Percentiles rank a stretch among this genome's conserved stretches.
Evolutionary conservation across 1,140 invertebrate genomes (phyloP).

Genomic region (Myzus persicae): DNA sequence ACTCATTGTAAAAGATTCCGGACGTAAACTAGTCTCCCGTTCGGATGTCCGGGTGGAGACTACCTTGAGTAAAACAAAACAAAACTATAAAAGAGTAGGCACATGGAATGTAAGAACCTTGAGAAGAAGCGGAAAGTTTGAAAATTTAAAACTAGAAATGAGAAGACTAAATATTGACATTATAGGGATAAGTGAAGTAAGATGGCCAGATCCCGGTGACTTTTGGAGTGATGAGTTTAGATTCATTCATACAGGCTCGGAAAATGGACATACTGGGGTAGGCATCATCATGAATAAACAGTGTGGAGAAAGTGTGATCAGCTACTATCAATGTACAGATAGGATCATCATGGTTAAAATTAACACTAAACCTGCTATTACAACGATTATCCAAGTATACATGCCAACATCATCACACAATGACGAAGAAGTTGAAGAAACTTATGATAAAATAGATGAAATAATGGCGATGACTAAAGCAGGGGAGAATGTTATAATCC

Average conservation of each 20-base stretch:
- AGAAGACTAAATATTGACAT: slow-evolving; percentile 60
- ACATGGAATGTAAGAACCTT: slow-evolving; percentile 61
- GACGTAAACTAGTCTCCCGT: slow-evolving; percentile 38
- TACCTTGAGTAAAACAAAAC: slow-evolving; percentile 49
- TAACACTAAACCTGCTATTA: slow-evolving; percentile 43
- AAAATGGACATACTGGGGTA: slow-evolving; percentile 30
- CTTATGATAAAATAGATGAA: slow-evolving; percentile 31
- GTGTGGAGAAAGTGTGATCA: slow-evolving; percentile 10
- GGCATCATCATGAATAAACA: slow-evolving; percentile 47
- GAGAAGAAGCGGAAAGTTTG: slow-evolving; percentile 60
- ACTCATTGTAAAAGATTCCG: slow-evolving; percentile 37
- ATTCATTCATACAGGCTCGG: slow-evolving; percentile 36
- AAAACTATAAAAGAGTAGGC: slow-evolving; percentile 59
- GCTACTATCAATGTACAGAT: slow-evolving; percentile 38
- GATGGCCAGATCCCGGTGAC: slow-evolving; percentile 59
- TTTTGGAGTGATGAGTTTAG: slow-evolving; percentile 32
- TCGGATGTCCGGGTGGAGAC: slow-evolving; percentile 34
- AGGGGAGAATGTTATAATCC: slow-evolving; percentile 39
- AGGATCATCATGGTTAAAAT: slow-evolving; percentile 46
- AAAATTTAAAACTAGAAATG: slow-evolving; percentile 60
- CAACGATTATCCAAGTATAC: slow-evolving; percentile 49
- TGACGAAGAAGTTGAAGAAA: slow-evolving; percentile 18
- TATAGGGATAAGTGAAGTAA: slow-evolving; percentile 60
- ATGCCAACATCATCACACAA: slow-evolving; percentile 35
- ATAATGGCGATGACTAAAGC: slow-evolving; percentile 32